Conservation (phyloP, 2,888 invertebrate genomes). For the Drosophila testacea region DNA sequence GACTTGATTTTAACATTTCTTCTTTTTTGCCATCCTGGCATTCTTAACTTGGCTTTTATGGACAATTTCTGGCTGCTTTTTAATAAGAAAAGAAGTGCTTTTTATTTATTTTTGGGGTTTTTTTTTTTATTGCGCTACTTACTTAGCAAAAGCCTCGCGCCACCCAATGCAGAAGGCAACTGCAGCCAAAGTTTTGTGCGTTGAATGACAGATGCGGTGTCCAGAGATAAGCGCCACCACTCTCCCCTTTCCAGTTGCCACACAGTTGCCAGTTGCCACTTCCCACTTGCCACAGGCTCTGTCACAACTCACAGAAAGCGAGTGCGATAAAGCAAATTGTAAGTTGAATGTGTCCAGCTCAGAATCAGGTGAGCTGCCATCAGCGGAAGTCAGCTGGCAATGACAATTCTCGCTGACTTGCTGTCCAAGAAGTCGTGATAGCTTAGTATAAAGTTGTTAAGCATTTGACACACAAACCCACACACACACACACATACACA, state of each 20-base stretch:
- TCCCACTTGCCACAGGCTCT: slow-evolving; percentile 48
- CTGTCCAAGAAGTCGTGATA: slow-evolving; percentile 48
- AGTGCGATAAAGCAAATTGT: slow-evolving; percentile 62
- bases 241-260: not conserved
- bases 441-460: slow-evolving; percentile 62
- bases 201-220: slow-evolving; percentile 75
- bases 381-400: slow-evolving; percentile 39
- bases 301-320: slow-evolving; percentile 37
- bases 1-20: slow-evolving; percentile 63
- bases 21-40: slow-evolving; percentile 16
- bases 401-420: slow-evolving; percentile 36
- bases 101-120: slow-evolving; percentile 75
- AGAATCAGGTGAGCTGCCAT: slow-evolving; percentile 42
- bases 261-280: not conserved
- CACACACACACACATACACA: slow-evolving; percentile 1
- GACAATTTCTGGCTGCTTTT: slow-evolving; percentile 72
- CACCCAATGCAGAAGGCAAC: slow-evolving; percentile 38
- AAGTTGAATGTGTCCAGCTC: slow-evolving; percentile 37
- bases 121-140: slow-evolving; percentile 47
- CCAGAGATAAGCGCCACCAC: slow-evolving; percentile 59
- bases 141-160: slow-evolving; percentile 21
- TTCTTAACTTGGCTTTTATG: slow-evolving; percentile 49
- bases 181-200: slow-evolving; percentile 62
- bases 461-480: slow-evolving; percentile 30
- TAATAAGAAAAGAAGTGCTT: slow-evolving; percentile 81